Base-by-base conservation (phyloP, 2,797 vertebrate species). In the Hypotaenidia okinawae region DNA sequence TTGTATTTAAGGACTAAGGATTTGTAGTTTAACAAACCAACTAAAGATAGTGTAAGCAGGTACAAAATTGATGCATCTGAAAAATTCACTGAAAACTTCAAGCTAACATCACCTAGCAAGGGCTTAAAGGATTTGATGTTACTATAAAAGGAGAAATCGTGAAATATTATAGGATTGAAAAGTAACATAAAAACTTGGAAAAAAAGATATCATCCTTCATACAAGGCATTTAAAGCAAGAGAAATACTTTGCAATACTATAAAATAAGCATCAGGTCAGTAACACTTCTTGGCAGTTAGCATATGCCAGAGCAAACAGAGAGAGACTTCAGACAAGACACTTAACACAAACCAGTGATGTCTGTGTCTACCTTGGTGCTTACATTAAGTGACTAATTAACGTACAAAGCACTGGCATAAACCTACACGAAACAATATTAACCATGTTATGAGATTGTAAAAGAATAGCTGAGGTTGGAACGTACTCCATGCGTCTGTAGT, bases 121-220 rank as follows among this genome's bases (percentile, higher is more conserved):
- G 37, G 33, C 77, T 74, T 67, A 69, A 85, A 90, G 30, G 52
- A 66, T 63, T 58, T 78, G 54, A 37, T 19, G 7, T 66, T 73
- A 91, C 78, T 63, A 63, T 67, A 94, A 91, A 91, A 76, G 67
- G 55, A 89, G 47, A 93, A 94, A 73, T 62, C 7, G 45, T 11
- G 24, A 35, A 81, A 64, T 84, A 47, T 41, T 69, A 69, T 13
- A 67, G 43, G 64, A 89, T 13, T 57, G 47, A 77, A 80, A 80
- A 87, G 30, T 39, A 84, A 93, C 18, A 69, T 5, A 90, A 84
- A 92, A 69, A 39, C 33, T 47, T 63, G 10, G 51, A 27, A 27
- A 15, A 10, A 51, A 76, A 43, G 82, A 70, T 63, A 16, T 43
- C 0, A 43, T 76, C 51, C 54, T 70, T 85, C 77, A 85, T 51